Base-by-base conservation (phyloP, 2,888 invertebrate species). In the Oscheius sp. region DNA sequence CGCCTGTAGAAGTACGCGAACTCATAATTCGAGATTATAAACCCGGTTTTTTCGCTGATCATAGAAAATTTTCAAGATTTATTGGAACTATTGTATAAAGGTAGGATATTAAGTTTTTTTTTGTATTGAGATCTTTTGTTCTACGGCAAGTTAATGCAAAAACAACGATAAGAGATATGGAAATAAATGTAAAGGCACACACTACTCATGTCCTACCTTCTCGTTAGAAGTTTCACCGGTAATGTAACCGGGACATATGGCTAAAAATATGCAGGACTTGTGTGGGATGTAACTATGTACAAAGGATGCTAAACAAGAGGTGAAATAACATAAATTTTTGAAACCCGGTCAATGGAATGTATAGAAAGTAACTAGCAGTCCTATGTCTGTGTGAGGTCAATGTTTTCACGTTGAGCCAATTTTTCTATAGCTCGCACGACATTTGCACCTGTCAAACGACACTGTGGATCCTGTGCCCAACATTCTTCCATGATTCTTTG, bases 401-500 rank as follows among this genome's bases (percentile, higher is more conserved):
- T 54, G 38, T 12, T 14, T 9, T 14, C 41, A 17, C 28, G 17
- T 4, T 44, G 12, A 22, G 59, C 59, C 41, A 38, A 9, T 41
- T 17, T 38, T 26, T 38, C 47, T n/a, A 62, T 8, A n/a, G 30
- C 14, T 6, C 33, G 24, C 12, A 45, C n/a, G 1, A 62, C 28
- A 22, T 47, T 47, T 12, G 2, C 17, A 14, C 47, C 62, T 0
- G 62, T 62, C 14, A 62, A 49, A 6, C 62, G 47, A 24, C 33
- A 20, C 20, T 12, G 22, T 14, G 62, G 47, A 9, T 62, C 47
- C 20, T n/a, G n/a, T 20, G 8, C 2, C 62, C 62, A 62, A 24
- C 62, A 47, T 3, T 62, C 47, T n/a, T 2, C n/a, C 47, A 62
- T 62, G n/a, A 62, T 32, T 30, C 17, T n/a, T 12, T n/a, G 9